Conservation (phyloP, 1,140 invertebrate genomes). For the Aphaenogaster ashmeadi region DNA sequence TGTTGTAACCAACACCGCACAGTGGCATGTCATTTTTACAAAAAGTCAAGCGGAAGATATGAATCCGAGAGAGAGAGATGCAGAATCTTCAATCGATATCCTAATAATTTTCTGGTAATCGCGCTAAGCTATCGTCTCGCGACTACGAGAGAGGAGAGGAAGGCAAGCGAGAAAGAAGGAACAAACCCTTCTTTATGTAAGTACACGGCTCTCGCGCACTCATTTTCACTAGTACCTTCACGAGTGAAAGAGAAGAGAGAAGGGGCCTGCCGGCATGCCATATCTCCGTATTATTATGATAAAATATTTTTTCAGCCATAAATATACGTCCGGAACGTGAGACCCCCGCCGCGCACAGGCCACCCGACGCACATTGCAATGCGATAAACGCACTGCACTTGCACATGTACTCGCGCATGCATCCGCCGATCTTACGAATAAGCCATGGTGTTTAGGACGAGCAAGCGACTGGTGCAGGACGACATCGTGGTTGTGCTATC, state of each 20-base stretch:
- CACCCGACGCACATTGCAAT: conserved; percentile 78
- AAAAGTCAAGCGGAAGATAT: conserved; percentile 21
- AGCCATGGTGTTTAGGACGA: conserved; percentile 21
- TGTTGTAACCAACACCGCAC: conserved; percentile 61
- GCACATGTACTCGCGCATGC: conserved; percentile 57
- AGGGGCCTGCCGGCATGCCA: conserved; percentile 75
- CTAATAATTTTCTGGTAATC: conserved; percentile 81
- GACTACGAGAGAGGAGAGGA: neutral
- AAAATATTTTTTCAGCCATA: conserved; percentile 84
- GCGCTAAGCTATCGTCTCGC: conserved; percentile 75
- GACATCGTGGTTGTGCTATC: neutral
- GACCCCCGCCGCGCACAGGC: conserved; percentile 82
- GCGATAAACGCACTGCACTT: conserved; percentile 76
- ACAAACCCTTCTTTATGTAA: conserved; percentile 40
- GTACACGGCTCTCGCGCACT: conserved; percentile 59
- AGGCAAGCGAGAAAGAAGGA: neutral
- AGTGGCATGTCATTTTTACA: conserved; percentile 52
- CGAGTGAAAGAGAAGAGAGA: conserved; percentile 59
- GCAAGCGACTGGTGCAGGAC: conserved; percentile 1
- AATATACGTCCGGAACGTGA: conserved; percentile 81
- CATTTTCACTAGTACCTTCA: conserved; percentile 75
- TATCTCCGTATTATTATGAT: conserved; percentile 84
- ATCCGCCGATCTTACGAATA: conserved; percentile 57
- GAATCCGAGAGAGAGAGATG: conserved; percentile 43
- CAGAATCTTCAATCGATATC: conserved; percentile 77